Percentiles rank a stretch among this genome's conserved stretches.
Evolutionary conservation across 2,797 vertebrate species (phyloP).

Genomic region (Nannoperca australis): DNA sequence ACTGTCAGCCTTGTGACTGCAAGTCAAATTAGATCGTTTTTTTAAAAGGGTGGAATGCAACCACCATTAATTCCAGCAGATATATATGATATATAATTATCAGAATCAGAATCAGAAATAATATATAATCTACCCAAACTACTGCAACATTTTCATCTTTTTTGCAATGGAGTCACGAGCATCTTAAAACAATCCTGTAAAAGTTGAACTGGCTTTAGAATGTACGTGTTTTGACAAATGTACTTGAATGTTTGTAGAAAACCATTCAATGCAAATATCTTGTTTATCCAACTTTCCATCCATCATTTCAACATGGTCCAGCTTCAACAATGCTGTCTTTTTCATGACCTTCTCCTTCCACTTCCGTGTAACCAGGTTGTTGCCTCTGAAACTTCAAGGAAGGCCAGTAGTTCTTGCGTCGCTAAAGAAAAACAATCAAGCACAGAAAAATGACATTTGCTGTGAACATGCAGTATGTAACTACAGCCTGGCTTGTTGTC

Average conservation of each 20-base stretch:
- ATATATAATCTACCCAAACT: constrained; percentile 5
- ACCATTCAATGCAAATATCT: constrained; percentile 21
- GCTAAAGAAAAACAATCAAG: constrained; percentile 74
- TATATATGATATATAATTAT: not conserved
- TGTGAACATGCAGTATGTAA: not conserved
- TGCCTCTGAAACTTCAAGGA: constrained; percentile 91
- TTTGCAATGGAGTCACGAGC: constrained; percentile 5
- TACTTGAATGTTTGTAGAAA: constrained; percentile 17
- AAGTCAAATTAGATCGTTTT: constrained; percentile 10
- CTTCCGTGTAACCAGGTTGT: constrained; percentile 87
- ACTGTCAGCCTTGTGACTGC: too few species aligned
- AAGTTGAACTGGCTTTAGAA: constrained; percentile 6
- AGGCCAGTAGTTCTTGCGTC: constrained; percentile 87
- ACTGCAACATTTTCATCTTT: constrained; percentile 4
- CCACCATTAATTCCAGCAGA: constrained; percentile 17
- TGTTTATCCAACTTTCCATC: constrained; percentile 1
- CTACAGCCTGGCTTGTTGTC: not conserved
- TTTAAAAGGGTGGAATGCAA: not conserved
- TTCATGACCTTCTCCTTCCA: constrained; percentile 87
- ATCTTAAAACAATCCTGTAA: not conserved
- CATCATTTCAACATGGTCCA: constrained; percentile 83
- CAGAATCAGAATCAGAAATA: too few species aligned
- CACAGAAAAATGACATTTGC: not conserved
- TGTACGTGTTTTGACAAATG: constrained; percentile 10
- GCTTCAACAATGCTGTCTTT: constrained; percentile 90